Percentiles rank a stretch among this genome's conserved stretches.
Evolutionary conservation across 2,113 vertebrate species (phyloP).

Genomic region (Plestiodon gilberti): DNA sequence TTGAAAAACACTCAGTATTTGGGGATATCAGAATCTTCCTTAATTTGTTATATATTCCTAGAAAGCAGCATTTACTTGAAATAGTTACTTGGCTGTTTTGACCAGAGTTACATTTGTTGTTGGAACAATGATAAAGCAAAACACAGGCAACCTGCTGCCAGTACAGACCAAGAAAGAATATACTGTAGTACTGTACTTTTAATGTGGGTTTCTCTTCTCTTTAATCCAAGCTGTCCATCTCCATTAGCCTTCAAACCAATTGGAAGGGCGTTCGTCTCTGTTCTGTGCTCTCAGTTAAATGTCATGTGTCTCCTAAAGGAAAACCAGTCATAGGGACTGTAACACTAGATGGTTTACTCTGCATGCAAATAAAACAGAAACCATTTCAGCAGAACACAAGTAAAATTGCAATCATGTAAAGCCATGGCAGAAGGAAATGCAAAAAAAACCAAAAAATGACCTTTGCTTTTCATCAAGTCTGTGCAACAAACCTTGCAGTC

Average conservation of each 20-base stretch:
- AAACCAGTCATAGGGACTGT: slow-evolving; percentile 24
- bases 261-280: not conserved
- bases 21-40: not conserved
- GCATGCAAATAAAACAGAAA: slow-evolving; percentile 22
- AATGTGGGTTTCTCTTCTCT: slow-evolving; percentile 24
- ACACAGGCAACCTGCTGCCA: not conserved
- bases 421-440: fast-evolving
- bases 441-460: no score
- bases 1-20: not conserved
- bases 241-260: not conserved
- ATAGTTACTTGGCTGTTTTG: slow-evolving; percentile 9
- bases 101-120: not conserved
- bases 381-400: slow-evolving; percentile 41
- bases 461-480: not conserved
- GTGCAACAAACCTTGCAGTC: slow-evolving; percentile 32
- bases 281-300: not conserved
- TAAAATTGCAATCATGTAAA: slow-evolving; percentile 23
- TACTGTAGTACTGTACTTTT: not conserved
- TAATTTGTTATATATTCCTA: not conserved
- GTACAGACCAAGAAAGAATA: not conserved
- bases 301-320: slow-evolving; percentile 22
- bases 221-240: slow-evolving; percentile 10
- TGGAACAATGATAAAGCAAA: not conserved
- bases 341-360: slow-evolving; percentile 44
- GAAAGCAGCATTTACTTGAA: not conserved